Conservation (phyloP, 2,113 vertebrate species). For the Bettongia penicillata region DNA sequence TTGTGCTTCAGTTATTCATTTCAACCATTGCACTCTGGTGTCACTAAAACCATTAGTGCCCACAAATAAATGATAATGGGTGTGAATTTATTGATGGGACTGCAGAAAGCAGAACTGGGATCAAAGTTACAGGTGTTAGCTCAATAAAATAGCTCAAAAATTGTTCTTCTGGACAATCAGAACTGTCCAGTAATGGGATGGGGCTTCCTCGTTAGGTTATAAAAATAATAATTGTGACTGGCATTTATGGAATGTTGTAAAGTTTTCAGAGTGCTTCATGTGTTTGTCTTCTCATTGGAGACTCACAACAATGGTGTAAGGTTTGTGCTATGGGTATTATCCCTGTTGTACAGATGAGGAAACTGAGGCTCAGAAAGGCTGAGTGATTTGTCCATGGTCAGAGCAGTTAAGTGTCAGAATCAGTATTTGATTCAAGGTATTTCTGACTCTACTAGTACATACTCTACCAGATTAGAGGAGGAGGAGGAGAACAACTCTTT, state of each 20-base stretch:
- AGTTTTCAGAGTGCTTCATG: background rate
- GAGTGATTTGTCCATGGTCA: background rate
- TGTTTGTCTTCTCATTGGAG: background rate
- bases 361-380: too few relatives aligned
- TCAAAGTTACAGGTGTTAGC: background rate
- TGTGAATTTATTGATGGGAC: background rate
- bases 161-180: background rate
- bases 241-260: background rate
- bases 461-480: background rate
- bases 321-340: background rate
- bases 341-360: background rate
- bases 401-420: background rate
- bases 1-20: background rate
- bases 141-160: too few relatives aligned
- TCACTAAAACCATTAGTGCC: background rate
- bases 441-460: background rate
- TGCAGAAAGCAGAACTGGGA: background rate
- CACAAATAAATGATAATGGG: background rate
- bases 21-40: background rate
- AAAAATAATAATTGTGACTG: background rate
- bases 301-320: background rate
- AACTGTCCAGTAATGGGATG: background rate
- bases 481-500: background rate
- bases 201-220: background rate
- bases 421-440: background rate